Base-by-base conservation (phyloP, 2,888 invertebrate species). In the Blera fallax region DNA sequence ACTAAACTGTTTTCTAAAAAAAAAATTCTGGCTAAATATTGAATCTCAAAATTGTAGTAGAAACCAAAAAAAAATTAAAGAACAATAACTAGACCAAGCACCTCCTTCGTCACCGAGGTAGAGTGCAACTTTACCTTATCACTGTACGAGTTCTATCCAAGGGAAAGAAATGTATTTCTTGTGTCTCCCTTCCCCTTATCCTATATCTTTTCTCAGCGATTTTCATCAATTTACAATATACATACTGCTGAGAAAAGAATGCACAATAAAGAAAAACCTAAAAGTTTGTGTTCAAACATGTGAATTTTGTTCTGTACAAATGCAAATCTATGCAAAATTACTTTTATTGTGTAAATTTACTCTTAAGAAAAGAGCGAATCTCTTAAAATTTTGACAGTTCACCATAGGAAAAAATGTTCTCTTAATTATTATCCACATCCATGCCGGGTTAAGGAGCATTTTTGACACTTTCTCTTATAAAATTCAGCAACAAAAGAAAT, bases 401-500 rank as follows among this genome's bases (percentile, higher is more conserved):
- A 37, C n/a, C 7, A n/a, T n/a, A n/a, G n/a, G 18, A 8, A 5
- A 7, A 24, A 64, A 29, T 18, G 65, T 52, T 58, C 65, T 65
- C 60, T 82, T 72, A 27, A 34, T 54, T 70, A 69, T 60, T 60
- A 62, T 48, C 29, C 50, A 43, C 37, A 40, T 52, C 77, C 58
- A 58, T 77, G 78, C 77, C 82, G 83, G 83, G 83, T 83, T 45
- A 52, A 78, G 45, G 18, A 45, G 32, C 8, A 24, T 40, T 72
- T 79, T 74, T 84, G 79, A 84, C 74, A 70, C 73, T 80, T 84
- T 56, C 69, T 76, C 76, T 84, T 84, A n/a, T 48, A 48, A 29
- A 56, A 8, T 84, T 74, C 6, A 11, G 37, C 27, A 69, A 69
- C 78, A 69, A 79, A 62, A 74, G 62, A 69, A 48, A 72, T 72